Conservation (phyloP, 2,113 vertebrate species). For the Synodontis membranacea region DNA sequence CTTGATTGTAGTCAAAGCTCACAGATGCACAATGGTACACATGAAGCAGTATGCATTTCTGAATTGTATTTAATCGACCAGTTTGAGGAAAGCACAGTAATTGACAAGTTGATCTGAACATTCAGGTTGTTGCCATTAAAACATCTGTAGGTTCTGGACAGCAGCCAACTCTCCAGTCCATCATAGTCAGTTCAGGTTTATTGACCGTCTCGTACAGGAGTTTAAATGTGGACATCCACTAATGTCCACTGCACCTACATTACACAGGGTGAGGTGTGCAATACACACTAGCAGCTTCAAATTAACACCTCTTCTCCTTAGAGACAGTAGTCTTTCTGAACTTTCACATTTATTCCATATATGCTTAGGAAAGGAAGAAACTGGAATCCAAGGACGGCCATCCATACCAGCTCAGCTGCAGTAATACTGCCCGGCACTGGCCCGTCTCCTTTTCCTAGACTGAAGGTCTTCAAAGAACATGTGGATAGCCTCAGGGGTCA, state of each 20-base stretch:
- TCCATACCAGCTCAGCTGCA: conserved; percentile 37
- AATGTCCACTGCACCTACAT: background rate
- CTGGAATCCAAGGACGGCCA: background rate
- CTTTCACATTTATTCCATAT: background rate
- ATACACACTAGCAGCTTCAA: conserved; percentile 18
- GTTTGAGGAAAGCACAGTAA: background rate
- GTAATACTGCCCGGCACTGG: conserved; percentile 53
- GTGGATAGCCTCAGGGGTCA: conserved; percentile 87
- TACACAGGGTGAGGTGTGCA: background rate
- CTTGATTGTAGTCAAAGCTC: no score
- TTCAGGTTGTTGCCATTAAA: background rate
- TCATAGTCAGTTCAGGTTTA: background rate
- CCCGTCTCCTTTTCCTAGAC: conserved; percentile 79
- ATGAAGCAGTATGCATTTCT: background rate
- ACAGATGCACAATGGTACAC: background rate
- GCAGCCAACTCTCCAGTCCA: background rate
- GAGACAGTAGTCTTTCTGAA: background rate
- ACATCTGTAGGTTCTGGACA: background rate
- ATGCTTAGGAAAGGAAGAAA: background rate
- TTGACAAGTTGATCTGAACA: background rate
- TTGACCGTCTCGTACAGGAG: background rate
- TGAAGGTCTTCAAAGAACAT: conserved; percentile 89
- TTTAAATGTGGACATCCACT: background rate
- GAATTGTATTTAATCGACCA: background rate
- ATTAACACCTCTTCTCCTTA: background rate